Base-by-base conservation (phyloP, 1,140 invertebrate genomes). In the Ceratina japonica region DNA sequence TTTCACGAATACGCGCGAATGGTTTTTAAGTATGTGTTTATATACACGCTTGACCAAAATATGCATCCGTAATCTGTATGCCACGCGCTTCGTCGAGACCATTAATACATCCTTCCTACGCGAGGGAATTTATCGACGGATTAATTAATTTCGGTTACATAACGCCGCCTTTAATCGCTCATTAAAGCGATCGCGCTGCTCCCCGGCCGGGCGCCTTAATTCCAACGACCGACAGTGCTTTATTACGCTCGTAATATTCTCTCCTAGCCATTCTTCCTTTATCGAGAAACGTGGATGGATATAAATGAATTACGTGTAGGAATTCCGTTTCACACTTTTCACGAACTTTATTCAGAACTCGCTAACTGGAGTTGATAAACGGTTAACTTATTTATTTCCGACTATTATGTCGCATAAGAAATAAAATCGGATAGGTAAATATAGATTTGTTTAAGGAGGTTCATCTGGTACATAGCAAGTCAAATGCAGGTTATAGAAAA, bases 101-200 rank as follows among this genome's bases (percentile, higher is more conserved):
- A 77, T 86, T 86, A 82, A 85, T 87, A 80, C 79, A 80, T 77
- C 71, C 82, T 84, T 44, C 58, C 37, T 44, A 44, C 81, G 58
- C 72, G 69, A 44, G 64, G 68, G 66, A 69, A 84, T 86, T 83
- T 89, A 90, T 89, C 87, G 80, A 49, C 71, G 76, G 80, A 86
- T 89, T 44, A 90, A 90, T 90, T 90, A 90, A 90, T 90, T 89
- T 90, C 63, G 80, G 37, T 86, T 87, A 75, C 84, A 80, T 83
- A 86, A 84, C 72, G 81, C 65, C 70, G 68, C 68, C 63, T 75
- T 86, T 81, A 78, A 89, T 89, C 82, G 83, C 68, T 87, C 86
- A 79, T 87, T 85, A 85, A 85, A 63, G 66, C 62, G 37, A 10
- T 44, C 37, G 37, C 37, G 37, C 27, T 44, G 66, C 51, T 62